Percentiles rank a stretch among this genome's conserved stretches.
phyloP scores from a whole-genome alignment of 2,797 vertebrate genomes.

The Siniperca obscura region DNA sequence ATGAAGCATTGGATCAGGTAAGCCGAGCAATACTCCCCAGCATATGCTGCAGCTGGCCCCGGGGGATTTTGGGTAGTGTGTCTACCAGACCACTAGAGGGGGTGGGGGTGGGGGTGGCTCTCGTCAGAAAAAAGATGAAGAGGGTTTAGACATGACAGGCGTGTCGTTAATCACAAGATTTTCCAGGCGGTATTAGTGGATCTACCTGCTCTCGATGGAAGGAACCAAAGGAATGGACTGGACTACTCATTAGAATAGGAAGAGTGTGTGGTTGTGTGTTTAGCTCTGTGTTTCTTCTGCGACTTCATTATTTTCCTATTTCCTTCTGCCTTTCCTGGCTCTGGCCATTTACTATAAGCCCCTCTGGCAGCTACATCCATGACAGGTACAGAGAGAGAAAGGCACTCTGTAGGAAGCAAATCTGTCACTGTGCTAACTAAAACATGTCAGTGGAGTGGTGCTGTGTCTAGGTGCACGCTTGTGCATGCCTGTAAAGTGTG shows the following conservation, averaged over 20 bases:
- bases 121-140: conserved; percentile 70
- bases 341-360: conserved; percentile 69
- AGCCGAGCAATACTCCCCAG: conserved; percentile 75
- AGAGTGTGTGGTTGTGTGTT: conserved; percentile 28
- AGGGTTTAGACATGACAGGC: conserved; percentile 75
- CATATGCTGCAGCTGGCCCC: conserved; percentile 74
- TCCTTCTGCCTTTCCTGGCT: conserved; percentile 61
- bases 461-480: conserved; percentile 41
- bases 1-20: conserved; percentile 81
- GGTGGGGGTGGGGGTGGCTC: conserved; percentile 49
- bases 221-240: conserved; percentile 68
- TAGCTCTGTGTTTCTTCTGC: conserved; percentile 65
- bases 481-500: conserved; percentile 38
- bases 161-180: conserved; percentile 76
- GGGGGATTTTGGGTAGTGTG: conserved; percentile 68
- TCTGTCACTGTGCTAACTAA: conserved; percentile 82
- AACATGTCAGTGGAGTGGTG: conserved; percentile 75
- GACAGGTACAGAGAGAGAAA: conserved; percentile 82
- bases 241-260: conserved; percentile 60
- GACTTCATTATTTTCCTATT: conserved; percentile 75
- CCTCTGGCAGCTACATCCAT: conserved; percentile 81
- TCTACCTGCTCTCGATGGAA: conserved; percentile 58
- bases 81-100: conserved; percentile 66
- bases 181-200: conserved; percentile 63
- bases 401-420: conserved; percentile 75